Evolutionary conservation across 2,888 invertebrate species (phyloP).

Genomic region (Rotaria macrura): DNA sequence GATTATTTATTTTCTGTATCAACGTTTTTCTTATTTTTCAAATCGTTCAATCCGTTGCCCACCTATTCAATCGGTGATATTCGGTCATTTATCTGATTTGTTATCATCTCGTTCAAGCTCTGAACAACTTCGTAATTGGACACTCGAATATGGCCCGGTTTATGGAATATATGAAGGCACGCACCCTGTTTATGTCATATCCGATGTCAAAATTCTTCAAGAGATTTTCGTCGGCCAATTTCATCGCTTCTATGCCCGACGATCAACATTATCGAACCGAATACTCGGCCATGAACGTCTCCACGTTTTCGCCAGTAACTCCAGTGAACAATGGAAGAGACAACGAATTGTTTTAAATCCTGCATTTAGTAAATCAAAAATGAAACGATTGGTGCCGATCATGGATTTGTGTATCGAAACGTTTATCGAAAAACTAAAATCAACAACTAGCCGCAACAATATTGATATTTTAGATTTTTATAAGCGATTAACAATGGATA

Average conservation of each 20-base stretch:
- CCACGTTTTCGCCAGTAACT: background rate
- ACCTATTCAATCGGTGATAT: background rate
- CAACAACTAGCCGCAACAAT: too few relatives aligned
- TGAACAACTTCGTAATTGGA: slow-evolving; percentile 19
- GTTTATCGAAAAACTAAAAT: background rate
- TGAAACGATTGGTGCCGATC: background rate
- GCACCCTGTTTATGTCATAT: slow-evolving; percentile 9
- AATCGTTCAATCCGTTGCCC: background rate
- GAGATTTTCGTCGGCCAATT: slow-evolving; percentile 26
- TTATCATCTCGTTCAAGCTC: background rate
- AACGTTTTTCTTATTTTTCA: background rate
- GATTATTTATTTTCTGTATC: background rate
- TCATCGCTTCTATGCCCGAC: background rate
- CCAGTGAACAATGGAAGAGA: background rate
- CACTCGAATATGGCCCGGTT: background rate
- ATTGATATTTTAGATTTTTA: slow-evolving; percentile 6
- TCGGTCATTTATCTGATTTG: background rate
- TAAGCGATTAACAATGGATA: slow-evolving; percentile 29
- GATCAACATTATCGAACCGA: background rate
- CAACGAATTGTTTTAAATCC: slow-evolving; percentile 26
- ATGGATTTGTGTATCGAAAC: background rate
- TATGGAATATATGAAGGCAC: slow-evolving; percentile 29
- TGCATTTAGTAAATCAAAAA: slow-evolving; percentile 24
- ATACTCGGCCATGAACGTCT: background rate
- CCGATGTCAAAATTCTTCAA: slow-evolving; percentile 22